phyloP scores from a whole-genome alignment of 2,888 invertebrate species.

The Agrotis clavis region DNA sequence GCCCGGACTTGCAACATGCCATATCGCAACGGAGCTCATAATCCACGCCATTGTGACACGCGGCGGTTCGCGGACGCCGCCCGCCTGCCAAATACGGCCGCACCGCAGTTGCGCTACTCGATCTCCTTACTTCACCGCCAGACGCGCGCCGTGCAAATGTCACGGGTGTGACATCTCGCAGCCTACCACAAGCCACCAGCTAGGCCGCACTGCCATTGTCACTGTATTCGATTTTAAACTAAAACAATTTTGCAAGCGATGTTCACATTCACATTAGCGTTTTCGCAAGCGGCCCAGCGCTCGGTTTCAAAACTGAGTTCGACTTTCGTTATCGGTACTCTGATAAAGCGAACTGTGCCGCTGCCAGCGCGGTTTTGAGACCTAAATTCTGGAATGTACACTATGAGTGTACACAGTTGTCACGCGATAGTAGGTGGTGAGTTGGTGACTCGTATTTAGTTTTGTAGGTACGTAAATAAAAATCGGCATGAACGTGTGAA shows the following conservation, averaged over 20 bases:
- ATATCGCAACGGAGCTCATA: conserved; percentile 90
- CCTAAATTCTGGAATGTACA: conserved; percentile 81
- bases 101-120: conserved; percentile 81
- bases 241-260: conserved; percentile 91
- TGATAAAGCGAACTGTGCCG: conserved; percentile 88
- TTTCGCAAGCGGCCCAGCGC: conserved; percentile 91
- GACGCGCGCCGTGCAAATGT: conserved; percentile 68
- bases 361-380: conserved; percentile 86
- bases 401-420: conserved; percentile 56
- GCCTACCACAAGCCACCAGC: conserved; percentile 62
- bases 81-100: conserved; percentile 87
- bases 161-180: conserved; percentile 66
- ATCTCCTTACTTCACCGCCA: conserved; percentile 80
- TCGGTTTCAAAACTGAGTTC: conserved; percentile 89
- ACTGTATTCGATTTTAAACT: conserved; percentile 88
- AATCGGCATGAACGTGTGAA: conserved; percentile 42
- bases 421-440: conserved; percentile 48
- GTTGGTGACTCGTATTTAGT: conserved; percentile 32
- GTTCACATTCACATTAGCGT: conserved; percentile 91
- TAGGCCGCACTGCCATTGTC: conserved; percentile 72
- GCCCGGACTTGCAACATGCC: conserved; percentile 90
- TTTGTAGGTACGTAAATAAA: conserved; percentile 33
- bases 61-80: conserved; percentile 77
- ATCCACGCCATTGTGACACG: conserved; percentile 89
- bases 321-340: conserved; percentile 89